Evolutionary conservation across 2,797 vertebrate genomes (phyloP), one percentile per base, ranked within the genome.

Genomic region (Chanos chanos): DNA sequence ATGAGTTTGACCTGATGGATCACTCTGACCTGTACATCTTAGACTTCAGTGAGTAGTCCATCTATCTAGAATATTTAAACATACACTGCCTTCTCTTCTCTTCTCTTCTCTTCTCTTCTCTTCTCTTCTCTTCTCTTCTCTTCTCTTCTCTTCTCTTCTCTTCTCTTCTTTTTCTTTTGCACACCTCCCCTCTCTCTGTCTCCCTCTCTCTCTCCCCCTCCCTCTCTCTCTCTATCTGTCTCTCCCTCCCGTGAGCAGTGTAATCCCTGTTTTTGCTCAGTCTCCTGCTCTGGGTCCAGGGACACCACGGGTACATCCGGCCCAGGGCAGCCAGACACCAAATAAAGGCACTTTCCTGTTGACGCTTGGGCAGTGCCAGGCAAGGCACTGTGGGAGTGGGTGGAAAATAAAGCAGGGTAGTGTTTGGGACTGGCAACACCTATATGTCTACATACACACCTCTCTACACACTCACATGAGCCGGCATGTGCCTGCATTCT

Each of bases 1-100:
- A 98, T 72, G 96, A 99, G 77, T 99, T 96, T 34, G 96, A 99
- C 87, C 90, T 99, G 77, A 99, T 99, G 93, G 96, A 99, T 90
- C 96, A 99, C 80, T 99, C 97, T 0, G 97, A 98, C 80, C 88
- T 99, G 79, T 97, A 97, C 83, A 94, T 99, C 83, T 90, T 99
- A 47, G 96, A 99, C 83, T 99, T 99, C 79, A 93, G 96, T 99
- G 88, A 88, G 96, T 97, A 75, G 16, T 15, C 18, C 30, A 4
- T 7, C 1, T 12, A 21, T 9, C n/a, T 36, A 40, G 4, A 1
- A 5, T 7, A n/a, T n/a, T n/a, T n/a, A n/a, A n/a, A n/a, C n/a
- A n/a, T n/a, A n/a, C n/a, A n/a, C n/a, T n/a, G n/a, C n/a, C n/a
- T n/a, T n/a, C n/a, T n/a, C n/a, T n/a, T n/a, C n/a, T n/a, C n/a